Evolutionary conservation across 2,113 vertebrate genomes (phyloP), one percentile per base, ranked within the genome.

Genomic region (Sturnus vulgaris): DNA sequence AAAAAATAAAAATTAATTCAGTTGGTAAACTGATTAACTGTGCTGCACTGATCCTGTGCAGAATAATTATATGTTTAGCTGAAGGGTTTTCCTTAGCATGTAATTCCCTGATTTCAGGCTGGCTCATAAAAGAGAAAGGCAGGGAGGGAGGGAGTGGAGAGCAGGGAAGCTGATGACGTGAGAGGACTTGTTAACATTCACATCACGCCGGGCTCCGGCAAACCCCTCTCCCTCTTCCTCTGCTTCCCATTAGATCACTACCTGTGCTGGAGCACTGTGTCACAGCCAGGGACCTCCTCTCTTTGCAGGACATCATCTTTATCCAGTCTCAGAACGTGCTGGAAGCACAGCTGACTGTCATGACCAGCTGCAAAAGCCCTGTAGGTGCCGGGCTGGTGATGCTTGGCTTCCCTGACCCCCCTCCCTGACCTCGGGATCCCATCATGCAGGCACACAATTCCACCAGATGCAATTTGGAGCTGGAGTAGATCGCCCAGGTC

Each of bases 1-100:
- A 94, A 94, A 92, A 97, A 96, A 86, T 18, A 82, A 94, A 94
- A 96, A 96, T 92, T 94, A 95, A 96, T 96, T 97, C 93, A 89
- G 91, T 92, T 96, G 89, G 40, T 96, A 97, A 98, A 97, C 94
- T 93, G 95, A 97, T 96, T 96, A 97, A 97, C 91, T 93, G 80
- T 91, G 92, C 92, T 95, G 94, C 90, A 95, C 85, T 96, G 96
- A 97, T 98, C 95, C 92, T 96, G 73, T 94, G 96, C 92, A 92
- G 94, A 97, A 96, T 96, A 98, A 98, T 97, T 97, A 96, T 97
- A 96, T 95, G 88, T 98, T 98, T 98, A 94, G 96, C 97, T 97
- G 94, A 97, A 98, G 94, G 88, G 80, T 92, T 98, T 98, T 96
- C 95, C 94, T 96, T 97, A 96, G 92, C 96, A 97, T 95, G 94